Evolutionary conservation across 1,140 invertebrate species (phyloP), one percentile per base, ranked within the genome.

Genomic region (Delia radicum): DNA sequence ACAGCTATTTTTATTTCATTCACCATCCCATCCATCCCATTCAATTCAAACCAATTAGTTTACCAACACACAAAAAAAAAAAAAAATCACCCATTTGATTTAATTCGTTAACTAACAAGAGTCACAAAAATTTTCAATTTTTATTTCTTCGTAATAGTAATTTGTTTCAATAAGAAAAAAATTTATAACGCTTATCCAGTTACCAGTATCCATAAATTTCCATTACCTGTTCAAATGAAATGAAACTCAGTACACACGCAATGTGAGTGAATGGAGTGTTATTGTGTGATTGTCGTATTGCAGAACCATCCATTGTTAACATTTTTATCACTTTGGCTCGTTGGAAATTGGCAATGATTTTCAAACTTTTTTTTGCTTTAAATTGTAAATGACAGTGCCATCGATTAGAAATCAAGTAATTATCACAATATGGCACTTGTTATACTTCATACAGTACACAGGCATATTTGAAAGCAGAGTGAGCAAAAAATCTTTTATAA

Each of bases 321-420:
- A 55, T 24, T 55, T 21, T 55, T 55, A 55, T 55, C 21, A 21
- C 48, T 55, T 18, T 55, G n/a, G n/a, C 48, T 55, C n/a, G n/a
- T n/a, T 33, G 8, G 24, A 33, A 33, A 69, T 69, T 31, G 65
- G 29, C 65, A 69, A 69, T 69, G 65, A 69, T 37, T 69, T 69
- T 69, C 65, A n/a, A 69, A 69, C 29, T 21, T 21, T 69, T 69
- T n/a, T n/a, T n/a, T n/a, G n/a, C n/a, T n/a, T 69, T 28, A 69
- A 69, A 69, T 69, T 69, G 65, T 69, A 69, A 69, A 69, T 69
- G 65, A 69, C 65, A 69, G 65, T 69, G 65, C 37, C 65, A 69
- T 69, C 65, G 65, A 69, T 69, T 69, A 69, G 65, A 69, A 69
- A 69, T 69, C 65, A 69, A 69, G 65, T 69, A 69, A 69, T 69